Evolutionary conservation across 1,140 invertebrate species (phyloP).

Genomic region (Drosophila teissieri): DNA sequence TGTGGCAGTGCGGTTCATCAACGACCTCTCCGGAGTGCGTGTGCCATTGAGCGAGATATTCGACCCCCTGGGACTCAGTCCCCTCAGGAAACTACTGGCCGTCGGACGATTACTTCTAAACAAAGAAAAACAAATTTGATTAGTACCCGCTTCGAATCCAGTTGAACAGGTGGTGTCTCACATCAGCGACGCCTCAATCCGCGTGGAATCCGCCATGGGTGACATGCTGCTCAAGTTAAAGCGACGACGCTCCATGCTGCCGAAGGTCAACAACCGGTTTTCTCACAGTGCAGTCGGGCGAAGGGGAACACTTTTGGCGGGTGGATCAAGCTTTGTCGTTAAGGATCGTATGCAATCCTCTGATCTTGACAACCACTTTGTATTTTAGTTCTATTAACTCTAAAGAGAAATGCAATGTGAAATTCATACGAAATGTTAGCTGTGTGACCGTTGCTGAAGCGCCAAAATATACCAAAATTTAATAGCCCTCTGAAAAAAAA

Average conservation of each 20-base stretch:
- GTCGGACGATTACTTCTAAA: neutral
- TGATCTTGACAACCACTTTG: neutral
- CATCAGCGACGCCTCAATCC: constrained; percentile 53
- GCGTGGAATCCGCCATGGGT: constrained; percentile 76
- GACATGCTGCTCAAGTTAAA: constrained; percentile 62
- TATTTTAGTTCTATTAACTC: neutral
- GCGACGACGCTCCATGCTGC: constrained; percentile 66
- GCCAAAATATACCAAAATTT: constrained; percentile 21
- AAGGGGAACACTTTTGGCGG: neutral
- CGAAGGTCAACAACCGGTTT: constrained; percentile 24
- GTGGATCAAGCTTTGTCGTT: neutral
- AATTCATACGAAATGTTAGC: constrained; percentile 22
- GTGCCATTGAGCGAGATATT: constrained; percentile 17
- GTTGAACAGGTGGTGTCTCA: constrained; percentile 13
- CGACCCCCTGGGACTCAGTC: constrained; percentile 19
- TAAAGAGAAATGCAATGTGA: neutral
- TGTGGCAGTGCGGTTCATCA: constrained; percentile 18
- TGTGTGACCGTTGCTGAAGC: constrained; percentile 23
- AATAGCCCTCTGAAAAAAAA: neutral
- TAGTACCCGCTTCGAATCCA: neutral
- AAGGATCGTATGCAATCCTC: neutral
- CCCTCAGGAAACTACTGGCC: neutral
- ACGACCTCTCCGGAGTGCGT: constrained; percentile 15
- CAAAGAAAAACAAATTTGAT: constrained; percentile 1
- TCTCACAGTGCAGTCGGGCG: neutral